Conservation (phyloP, 2,113 vertebrate genomes). For the Siniperca chuatsi region DNA sequence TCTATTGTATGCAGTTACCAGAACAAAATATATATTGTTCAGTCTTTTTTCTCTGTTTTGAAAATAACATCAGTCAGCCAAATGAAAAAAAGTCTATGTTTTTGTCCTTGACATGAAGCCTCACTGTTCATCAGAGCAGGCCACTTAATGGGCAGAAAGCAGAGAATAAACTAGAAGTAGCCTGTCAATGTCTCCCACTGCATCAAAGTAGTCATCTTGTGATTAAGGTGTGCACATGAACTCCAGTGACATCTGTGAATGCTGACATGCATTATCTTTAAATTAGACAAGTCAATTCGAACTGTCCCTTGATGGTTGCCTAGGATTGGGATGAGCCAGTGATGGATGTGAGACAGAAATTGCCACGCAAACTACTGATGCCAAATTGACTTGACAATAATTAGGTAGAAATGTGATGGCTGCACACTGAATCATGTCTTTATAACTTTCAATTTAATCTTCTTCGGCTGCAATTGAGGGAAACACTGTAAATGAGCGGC, state of each 20-base stretch:
- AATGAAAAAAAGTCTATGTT: neutral
- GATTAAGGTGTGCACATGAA: constrained; percentile 71
- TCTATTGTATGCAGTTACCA: neutral
- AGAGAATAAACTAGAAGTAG: constrained; percentile 37
- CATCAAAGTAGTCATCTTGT: constrained; percentile 70
- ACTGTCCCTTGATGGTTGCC: constrained; percentile 60
- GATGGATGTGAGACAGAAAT: constrained; percentile 69
- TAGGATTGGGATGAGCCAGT: constrained; percentile 51
- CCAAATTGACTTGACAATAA: constrained; percentile 69
- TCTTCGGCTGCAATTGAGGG: constrained; percentile 35
- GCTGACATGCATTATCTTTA: constrained; percentile 79
- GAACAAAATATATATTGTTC: neutral
- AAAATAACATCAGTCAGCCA: neutral
- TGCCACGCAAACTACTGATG: constrained; percentile 55
- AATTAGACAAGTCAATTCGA: constrained; percentile 72
- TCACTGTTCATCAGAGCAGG: constrained; percentile 4
- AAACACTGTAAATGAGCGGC: constrained; percentile 32
- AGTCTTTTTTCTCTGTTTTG: neutral
- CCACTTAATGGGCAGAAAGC: constrained; percentile 46
- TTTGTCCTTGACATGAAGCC: constrained; percentile 34
- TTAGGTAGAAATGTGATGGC: constrained; percentile 54
- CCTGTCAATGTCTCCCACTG: constrained; percentile 52
- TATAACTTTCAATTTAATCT: constrained; percentile 63
- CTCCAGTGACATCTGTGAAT: constrained; percentile 62
- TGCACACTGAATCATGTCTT: constrained; percentile 52